phyloP scores from a whole-genome alignment of 1,140 invertebrate species.

The Reticulitermes speratus region DNA sequence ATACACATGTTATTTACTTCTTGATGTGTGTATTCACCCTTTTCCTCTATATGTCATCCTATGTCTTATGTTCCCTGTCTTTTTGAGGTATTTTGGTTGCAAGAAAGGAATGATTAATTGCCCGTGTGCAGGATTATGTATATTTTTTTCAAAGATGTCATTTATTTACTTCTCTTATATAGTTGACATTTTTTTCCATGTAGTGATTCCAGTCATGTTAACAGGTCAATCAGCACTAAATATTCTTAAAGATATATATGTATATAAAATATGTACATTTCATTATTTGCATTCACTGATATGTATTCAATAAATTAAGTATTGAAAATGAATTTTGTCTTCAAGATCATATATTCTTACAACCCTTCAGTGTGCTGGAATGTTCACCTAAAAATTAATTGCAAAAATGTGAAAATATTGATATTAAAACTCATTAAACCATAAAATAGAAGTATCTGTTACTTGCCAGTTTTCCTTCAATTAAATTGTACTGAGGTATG shows the following conservation, averaged over 20 bases:
- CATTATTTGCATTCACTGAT: conserved; percentile 13
- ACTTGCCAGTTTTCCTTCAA: too few relatives aligned
- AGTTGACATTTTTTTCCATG: neutral
- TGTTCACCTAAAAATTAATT: too few relatives aligned
- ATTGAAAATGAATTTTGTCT: neutral
- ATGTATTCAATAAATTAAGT: conserved; percentile 7
- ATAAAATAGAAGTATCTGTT: too few relatives aligned
- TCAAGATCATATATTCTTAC: neutral
- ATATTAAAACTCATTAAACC: too few relatives aligned
- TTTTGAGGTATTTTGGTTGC: neutral
- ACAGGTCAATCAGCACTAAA: neutral
- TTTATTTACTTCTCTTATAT: neutral
- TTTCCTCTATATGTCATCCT: too few relatives aligned
- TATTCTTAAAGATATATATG: conserved; percentile 13
- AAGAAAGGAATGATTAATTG: conserved; percentile 17
- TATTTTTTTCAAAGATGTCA: neutral
- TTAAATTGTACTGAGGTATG: too few relatives aligned
- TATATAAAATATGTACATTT: conserved; percentile 8
- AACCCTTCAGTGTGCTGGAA: too few relatives aligned
- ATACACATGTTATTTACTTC: too few relatives aligned
- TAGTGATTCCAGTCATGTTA: neutral
- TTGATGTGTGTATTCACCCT: too few relatives aligned
- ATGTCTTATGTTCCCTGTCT: neutral
- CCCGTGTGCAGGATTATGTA: neutral
- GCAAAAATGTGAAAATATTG: too few relatives aligned